Conservation (phyloP, 2,113 vertebrate genomes). For the Alouatta palliata region DNA sequence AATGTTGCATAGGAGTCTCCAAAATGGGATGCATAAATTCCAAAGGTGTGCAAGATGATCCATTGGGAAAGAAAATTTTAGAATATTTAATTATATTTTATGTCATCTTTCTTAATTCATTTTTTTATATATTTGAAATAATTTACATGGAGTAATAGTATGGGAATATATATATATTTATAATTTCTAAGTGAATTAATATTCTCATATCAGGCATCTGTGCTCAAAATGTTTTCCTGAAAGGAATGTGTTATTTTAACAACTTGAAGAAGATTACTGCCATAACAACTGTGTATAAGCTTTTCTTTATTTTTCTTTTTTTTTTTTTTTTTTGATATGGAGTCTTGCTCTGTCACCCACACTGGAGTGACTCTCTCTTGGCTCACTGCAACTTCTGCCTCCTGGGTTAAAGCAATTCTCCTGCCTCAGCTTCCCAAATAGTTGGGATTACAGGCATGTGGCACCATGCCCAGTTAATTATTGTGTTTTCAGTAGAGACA, state of each 20-base stretch:
- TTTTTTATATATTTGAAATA: neutral
- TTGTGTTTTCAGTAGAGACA: too few relatives aligned
- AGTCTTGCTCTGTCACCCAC: too few relatives aligned
- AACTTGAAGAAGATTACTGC: neutral
- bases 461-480: too few relatives aligned
- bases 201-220: neutral
- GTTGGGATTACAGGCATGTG: too few relatives aligned
- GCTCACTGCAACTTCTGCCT: too few relatives aligned
- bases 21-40: neutral
- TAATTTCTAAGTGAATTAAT: neutral
- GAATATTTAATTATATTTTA: constrained; percentile 7
- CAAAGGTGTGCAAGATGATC: neutral
- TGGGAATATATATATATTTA: neutral
- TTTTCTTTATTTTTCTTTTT: too few relatives aligned
- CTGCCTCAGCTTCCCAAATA: too few relatives aligned
- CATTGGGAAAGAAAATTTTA: neutral
- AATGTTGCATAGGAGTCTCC: neutral
- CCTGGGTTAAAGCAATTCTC: too few relatives aligned
- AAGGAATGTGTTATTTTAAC: neutral
- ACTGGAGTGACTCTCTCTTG: too few relatives aligned
- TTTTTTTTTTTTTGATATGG: too few relatives aligned
- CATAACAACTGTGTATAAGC: neutral
- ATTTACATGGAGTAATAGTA: neutral
- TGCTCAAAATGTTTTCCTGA: neutral
- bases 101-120: neutral